Evolutionary conservation across 2,797 vertebrate genomes (phyloP), one percentile per base, ranked within the genome.

Genomic region (Propithecus deckenii): DNA sequence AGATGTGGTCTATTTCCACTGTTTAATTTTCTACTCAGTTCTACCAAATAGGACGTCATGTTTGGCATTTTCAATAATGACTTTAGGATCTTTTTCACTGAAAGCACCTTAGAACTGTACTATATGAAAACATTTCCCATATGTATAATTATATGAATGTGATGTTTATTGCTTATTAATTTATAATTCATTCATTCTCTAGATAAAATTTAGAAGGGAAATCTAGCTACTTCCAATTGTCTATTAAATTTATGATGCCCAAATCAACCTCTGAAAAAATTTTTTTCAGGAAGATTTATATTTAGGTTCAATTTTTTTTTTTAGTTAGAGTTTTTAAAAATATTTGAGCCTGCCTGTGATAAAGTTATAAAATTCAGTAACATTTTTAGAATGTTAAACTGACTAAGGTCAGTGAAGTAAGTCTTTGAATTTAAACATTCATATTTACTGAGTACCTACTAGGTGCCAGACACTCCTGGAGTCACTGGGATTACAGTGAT

Each of bases 81-180:
- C 55, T 75, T 97, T 81, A 52, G 69, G 48, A 83, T 90, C 38
- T 88, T 88, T 79, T 95, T 94, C 85, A 92, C 81, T 94, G 95
- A 94, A 95, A 97, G 96, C 94, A 98, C 97, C 97, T 98, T 97
- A 95, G 94, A 91, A 74, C 30, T 96, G 35, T 94, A 93, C 85
- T 93, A 69, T 93, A 72, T 92, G 78, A 85, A 95, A 84, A 92
- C 48, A 63, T 79, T 95, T 96, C 43, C 81, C 86, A 35, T 55
- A 59, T 50, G 41, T 95, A 52, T 79, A 81, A 96, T 69, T 81
- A 76, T 61, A 86, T 89, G 72, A 96, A 93, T 69, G 25, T 94
- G 74, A 90, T 91, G 38, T 87, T 91, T 93, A 67, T 48, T 78
- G 20, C 86, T 86, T 97, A 75, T 93, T 97, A 91, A 94, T 93